Base-by-base conservation (phyloP, 2,888 invertebrate genomes). In the Meiosimyza decipiens region DNA sequence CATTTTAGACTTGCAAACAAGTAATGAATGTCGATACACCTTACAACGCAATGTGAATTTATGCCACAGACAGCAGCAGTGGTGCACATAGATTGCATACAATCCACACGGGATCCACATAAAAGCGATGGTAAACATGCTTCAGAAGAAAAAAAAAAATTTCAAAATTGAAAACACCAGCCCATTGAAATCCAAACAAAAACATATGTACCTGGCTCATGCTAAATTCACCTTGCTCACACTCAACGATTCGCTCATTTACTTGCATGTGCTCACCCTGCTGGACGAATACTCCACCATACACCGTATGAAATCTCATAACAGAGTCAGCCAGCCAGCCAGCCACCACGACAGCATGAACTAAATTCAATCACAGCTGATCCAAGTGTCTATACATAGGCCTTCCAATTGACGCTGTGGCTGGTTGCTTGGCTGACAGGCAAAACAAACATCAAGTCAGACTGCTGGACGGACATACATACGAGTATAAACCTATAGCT, bases 311-410 rank as follows among this genome's bases (percentile, higher is more conserved):
- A 40, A 9, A 40, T 40, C 40, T 2, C 40, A 40, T 40, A 40
- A 40, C 28, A 40, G 9, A 9, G 40, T 7, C 40, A 40, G 40
- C 40, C 40, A 18, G 50, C 51, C 40, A 40, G 40, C 40, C 40
- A 18, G 50, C 51, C 64, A 50, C 67, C 55, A 54, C 57, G 33
- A 7, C 50, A 52, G 15, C 40, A 63, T 71, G 52, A 72, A 67
- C 72, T 54, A 62, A 55, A 68, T 69, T 63, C 64, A 70, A 73
- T 71, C 66, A 73, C 73, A 73, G 73, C 73, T 73, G 73, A 71
- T 73, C 70, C 55, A 57, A 64, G 66, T 66, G 66, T 66, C 70
- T 66, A 55, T 73, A 62, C 51, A 64, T n/a, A 15, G 63, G 40
- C 40, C 40, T 40, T 40, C 40, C 40, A 60, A 18, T 18, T 18